Evolutionary conservation across 2,888 invertebrate genomes (phyloP).

Genomic region (Hypena proboscidalis): DNA sequence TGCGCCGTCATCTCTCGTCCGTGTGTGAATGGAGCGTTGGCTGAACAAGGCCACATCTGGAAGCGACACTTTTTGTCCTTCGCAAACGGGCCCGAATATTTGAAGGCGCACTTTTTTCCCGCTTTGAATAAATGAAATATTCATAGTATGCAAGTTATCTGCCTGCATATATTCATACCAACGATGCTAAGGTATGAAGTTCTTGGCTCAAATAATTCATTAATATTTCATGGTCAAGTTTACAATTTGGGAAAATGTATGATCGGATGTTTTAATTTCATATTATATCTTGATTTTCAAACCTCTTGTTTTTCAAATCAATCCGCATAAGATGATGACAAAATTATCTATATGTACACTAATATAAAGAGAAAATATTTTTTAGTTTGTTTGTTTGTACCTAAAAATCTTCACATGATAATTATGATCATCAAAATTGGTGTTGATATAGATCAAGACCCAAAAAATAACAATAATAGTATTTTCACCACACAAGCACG

Average conservation of each 20-base stretch:
- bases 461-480: too few relatives aligned
- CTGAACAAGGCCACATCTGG: constrained; percentile 53
- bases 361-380: too few relatives aligned
- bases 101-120: constrained; percentile 54
- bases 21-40: constrained; percentile 27
- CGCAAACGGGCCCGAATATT: constrained; percentile 38
- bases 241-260: background rate
- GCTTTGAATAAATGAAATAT: constrained; percentile 75
- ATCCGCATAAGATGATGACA: too few relatives aligned
- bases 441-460: too few relatives aligned
- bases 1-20: background rate
- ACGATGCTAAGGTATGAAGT: constrained; percentile 36
- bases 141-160: constrained; percentile 57
- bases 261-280: background rate
- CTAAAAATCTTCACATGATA: too few relatives aligned
- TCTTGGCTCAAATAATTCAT: constrained; percentile 38
- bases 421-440: too few relatives aligned
- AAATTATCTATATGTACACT: too few relatives aligned
- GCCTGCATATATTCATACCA: constrained; percentile 44
- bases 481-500: too few relatives aligned
- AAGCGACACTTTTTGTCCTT: constrained; percentile 60
- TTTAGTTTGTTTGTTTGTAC: too few relatives aligned
- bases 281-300: too few relatives aligned
- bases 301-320: too few relatives aligned
- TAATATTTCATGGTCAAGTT: constrained; percentile 24